Evolutionary conservation across 2,888 invertebrate genomes (phyloP), one percentile per base, ranked within the genome.

Genomic region (Volucella bombylans): DNA sequence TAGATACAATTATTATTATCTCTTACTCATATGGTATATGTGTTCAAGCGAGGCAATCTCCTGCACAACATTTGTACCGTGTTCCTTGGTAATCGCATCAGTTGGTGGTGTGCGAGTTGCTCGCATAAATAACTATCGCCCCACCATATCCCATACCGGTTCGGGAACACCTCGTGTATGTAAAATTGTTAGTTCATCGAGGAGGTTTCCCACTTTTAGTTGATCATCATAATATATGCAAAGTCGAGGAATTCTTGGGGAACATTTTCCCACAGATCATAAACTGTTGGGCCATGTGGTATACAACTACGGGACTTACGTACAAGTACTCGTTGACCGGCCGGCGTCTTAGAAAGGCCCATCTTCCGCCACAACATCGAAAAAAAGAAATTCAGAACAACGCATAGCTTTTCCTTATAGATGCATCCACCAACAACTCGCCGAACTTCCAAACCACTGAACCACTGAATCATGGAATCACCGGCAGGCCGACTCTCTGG

Each of bases 181-280:
- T 71, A 50, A 71, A 71, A 57, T 67, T 71, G 77, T 54, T 59
- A 64, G 52, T 67, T 67, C 77, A 57, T 41, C 43, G 50, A 50
- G 61, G 50, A 64, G 62, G 57, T 59, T 57, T 81, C 74, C 10
- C 45, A 57, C 71, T 76, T 76, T 71, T 68, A 76, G 79, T 82
- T 79, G 82, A 79, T 82, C 79, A 74, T 79, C 79, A 71, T 83
- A 83, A 80, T 85, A 76, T 85, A 81, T 81, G 81, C 81, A 81
- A 68, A 81, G 72, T 62, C 64, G 76, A 72, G 59, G 76, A 68
- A 76, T 76, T 71, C 76, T 57, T 41, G 39, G 41, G 45, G 69
- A 69, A 65, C 55, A 67, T 85, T 71, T 85, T 85, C 85, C 85
- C 85, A 85, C 85, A 85, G 85, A 67, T 71, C 74, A 80, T 71